phyloP scores from a whole-genome alignment of 2,113 vertebrate genomes.

The Erythrolamprus reginae region DNA sequence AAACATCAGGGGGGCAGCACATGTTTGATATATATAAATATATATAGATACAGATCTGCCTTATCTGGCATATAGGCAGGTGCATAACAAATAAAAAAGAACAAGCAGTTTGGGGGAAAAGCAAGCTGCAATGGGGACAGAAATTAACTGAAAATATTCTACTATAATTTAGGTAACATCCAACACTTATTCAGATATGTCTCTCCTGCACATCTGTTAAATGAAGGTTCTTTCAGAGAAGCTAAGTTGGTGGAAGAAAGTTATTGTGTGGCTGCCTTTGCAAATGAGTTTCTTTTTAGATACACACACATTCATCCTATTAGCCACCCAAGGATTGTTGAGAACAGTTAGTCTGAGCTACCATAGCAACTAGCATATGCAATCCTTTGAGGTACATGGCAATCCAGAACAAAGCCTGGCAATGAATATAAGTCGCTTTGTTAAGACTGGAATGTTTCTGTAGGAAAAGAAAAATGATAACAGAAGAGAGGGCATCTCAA shows the following conservation, averaged over 20 bases:
- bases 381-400: conserved; percentile 29
- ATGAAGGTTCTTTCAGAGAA: neutral
- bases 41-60: too few relatives aligned
- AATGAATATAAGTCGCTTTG: neutral
- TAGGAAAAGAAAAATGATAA: neutral
- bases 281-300: conserved; percentile 22
- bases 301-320: neutral
- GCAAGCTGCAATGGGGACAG: neutral
- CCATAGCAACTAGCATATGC: conserved; percentile 51
- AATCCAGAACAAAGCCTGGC: conserved; percentile 19
- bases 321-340: conserved; percentile 4
- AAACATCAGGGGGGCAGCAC: neutral
- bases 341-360: conserved; percentile 21
- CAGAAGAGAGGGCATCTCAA: neutral
- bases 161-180: neutral
- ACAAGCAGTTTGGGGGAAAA: neutral
- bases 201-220: neutral
- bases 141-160: neutral
- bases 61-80: neutral
- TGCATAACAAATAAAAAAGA: neutral
- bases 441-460: neutral
- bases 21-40: neutral
- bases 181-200: neutral
- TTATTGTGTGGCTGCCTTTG: conserved; percentile 14
- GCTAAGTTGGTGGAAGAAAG: conserved; percentile 25